phyloP scores from a whole-genome alignment of 53 echinoderm and acorn worm genomes.

The Stichopus horrens region DNA sequence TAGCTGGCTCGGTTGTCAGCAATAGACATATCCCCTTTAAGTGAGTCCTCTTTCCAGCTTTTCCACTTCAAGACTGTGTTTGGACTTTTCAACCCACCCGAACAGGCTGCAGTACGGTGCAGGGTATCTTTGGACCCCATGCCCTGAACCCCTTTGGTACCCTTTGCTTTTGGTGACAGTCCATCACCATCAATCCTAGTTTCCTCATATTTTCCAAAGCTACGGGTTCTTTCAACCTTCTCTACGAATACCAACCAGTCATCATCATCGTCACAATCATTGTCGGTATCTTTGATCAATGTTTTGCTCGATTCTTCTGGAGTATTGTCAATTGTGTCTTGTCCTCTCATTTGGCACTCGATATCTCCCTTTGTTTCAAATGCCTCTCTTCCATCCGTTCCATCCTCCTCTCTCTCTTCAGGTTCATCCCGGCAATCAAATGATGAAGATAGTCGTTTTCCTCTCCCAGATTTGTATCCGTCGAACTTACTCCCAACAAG shows the following conservation, averaged over 20 bases:
- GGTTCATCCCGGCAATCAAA: not conserved
- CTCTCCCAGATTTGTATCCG: not conserved
- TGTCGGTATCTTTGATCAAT: no score
- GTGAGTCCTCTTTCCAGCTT: no score
- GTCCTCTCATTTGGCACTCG: not conserved
- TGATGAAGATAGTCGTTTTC: not conserved
- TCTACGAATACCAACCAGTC: conserved; percentile 4
- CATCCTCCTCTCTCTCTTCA: not conserved
- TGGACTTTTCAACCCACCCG: no score
- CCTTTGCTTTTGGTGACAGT: not conserved
- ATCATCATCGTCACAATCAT: not conserved
- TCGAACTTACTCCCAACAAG: not conserved
- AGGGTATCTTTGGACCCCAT: no score
- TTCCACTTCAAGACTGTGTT: no score
- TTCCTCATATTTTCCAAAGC: not conserved
- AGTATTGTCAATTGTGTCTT: not conserved
- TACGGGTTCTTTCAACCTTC: no score
- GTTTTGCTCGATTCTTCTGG: not conserved
- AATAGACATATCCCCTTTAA: no score
- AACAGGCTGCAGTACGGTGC: no score
- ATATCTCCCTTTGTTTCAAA: not conserved
- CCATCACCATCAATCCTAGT: not conserved
- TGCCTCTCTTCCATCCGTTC: not conserved
- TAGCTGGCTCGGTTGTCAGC: no score
- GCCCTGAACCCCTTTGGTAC: no score